A percentile compares a stretch with the other conserved stretches of the same genome.
These are phyloP conservation scores for Myotis planiceps DNA, from an alignment of 2,797 vertebrate genomes.

Conservation along the genomic window DNA sequence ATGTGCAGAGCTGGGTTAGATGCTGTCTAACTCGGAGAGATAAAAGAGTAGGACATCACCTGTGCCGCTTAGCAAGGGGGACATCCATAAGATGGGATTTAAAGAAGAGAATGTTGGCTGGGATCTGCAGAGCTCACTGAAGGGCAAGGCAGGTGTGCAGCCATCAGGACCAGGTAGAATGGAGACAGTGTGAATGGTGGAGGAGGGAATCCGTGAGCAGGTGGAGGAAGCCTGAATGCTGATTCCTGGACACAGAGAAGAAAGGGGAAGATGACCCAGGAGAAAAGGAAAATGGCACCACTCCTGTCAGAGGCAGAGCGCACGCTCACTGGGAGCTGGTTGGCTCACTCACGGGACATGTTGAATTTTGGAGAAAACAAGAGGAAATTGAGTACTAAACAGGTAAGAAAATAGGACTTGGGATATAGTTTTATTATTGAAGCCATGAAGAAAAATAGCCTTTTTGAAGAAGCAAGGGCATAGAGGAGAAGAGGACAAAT, in stretches of 20 bases:
- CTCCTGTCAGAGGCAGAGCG: not conserved
- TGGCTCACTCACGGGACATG: not conserved
- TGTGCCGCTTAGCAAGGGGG: not conserved
- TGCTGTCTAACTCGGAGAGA: not conserved
- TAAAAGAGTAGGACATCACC: not conserved
- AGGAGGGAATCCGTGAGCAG: not conserved
- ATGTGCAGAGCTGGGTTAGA: not conserved
- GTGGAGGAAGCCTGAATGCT: not conserved
- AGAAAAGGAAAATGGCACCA: not conserved
- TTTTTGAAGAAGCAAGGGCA: not conserved
- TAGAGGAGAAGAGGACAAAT: not conserved
- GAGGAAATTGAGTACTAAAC: not conserved
- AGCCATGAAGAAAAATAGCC: not conserved
- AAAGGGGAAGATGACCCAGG: not conserved
- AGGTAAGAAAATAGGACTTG: not conserved
- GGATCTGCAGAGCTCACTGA: fast-evolving
- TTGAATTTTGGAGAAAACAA: not conserved
- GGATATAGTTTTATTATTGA: not conserved
- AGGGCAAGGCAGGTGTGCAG: not conserved
- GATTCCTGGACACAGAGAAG: not conserved
- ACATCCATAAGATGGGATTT: not conserved
- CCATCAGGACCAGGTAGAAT: not conserved
- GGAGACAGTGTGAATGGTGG: fast-evolving
- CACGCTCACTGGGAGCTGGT: fast-evolving
- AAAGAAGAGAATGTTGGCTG: not conserved